Evolutionary conservation across 2,888 invertebrate species (phyloP).

Genomic region (Gastrophysa polygoni): DNA sequence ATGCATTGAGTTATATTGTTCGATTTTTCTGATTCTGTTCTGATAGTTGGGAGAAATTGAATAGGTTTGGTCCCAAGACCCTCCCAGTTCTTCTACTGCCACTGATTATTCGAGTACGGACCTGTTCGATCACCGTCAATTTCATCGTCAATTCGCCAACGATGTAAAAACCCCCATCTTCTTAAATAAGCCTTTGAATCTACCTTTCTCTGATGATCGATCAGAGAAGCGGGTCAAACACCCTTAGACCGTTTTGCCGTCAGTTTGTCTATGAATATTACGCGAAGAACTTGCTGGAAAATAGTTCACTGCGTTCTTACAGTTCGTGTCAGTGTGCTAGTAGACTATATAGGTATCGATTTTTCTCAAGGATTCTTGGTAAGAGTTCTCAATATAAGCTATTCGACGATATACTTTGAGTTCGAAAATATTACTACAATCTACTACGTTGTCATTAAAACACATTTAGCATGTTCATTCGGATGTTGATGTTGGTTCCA

Average conservation of each 20-base stretch:
- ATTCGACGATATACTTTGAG: too few species aligned
- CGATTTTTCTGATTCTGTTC: too few species aligned
- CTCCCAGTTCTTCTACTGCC: not conserved
- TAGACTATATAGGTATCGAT: too few species aligned
- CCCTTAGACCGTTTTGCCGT: not conserved
- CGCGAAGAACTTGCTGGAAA: not conserved
- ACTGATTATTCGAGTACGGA: not conserved
- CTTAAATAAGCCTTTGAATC: conserved; percentile 32
- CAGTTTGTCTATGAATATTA: not conserved
- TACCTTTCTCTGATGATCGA: conserved; percentile 32
- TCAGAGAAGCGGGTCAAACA: conserved; percentile 27
- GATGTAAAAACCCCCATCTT: conserved; percentile 37
- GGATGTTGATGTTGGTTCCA: too few species aligned
- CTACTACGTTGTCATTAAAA: too few species aligned
- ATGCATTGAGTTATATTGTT: too few species aligned
- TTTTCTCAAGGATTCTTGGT: too few species aligned
- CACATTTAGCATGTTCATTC: too few species aligned
- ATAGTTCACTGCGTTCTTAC: too few species aligned
- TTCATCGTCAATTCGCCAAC: conserved; percentile 18
- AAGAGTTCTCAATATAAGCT: too few species aligned
- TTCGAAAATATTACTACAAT: too few species aligned
- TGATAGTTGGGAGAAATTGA: not conserved
- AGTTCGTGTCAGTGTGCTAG: too few species aligned
- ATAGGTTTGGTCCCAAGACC: not conserved
- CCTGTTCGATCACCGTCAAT: not conserved